Evolutionary conservation across 1,140 invertebrate species (phyloP), one percentile per base, ranked within the genome.

Genomic region (Monochamus saltuarius): DNA sequence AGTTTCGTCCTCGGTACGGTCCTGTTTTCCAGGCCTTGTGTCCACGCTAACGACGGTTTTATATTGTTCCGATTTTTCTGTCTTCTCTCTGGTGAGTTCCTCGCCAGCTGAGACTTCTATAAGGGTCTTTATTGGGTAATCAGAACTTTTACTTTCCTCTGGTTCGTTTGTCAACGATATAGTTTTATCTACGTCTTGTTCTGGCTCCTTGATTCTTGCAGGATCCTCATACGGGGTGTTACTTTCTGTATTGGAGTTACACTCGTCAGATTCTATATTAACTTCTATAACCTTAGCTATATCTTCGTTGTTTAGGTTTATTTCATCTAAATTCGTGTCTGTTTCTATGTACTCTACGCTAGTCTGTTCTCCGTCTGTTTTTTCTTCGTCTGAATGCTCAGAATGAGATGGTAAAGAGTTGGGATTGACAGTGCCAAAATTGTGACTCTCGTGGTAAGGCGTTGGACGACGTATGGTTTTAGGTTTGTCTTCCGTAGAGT

Each of bases 21-120:
- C 42, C 50, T 54, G 35, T 10, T 46, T 42, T 64, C 58, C 13
- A 4, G 9, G 7, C 46, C 10, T 54, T 9, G 64, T 51, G 9
- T 71, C 68, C 11, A 76, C 69, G 14, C 51, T 62, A 14, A 76
- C 67, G 7, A 76, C 58, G n/a, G 72, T 75, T 61, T 73, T 72
- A 53, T 69, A 73, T 35, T 75, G 62, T 53, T 73, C 67, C 1
- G 61, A 11, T 37, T 38, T n/a, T 35, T 51, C 19, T 6, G 34
- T 16, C 7, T 29, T 16, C 35, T 40, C 36, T 29, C 16, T 29
- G 11, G 8, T 38, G 46, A 37, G 11, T n/a, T 54, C 57, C 34
- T 61, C 64, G 13, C 34, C 54, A 6, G 17, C 54, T 35, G 45
- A 8, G 42, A 71, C 67, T 59, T 71, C 65, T 42, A 72, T 67